Conservation (phyloP, 2,888 invertebrate species). For the Hedya salicella region DNA sequence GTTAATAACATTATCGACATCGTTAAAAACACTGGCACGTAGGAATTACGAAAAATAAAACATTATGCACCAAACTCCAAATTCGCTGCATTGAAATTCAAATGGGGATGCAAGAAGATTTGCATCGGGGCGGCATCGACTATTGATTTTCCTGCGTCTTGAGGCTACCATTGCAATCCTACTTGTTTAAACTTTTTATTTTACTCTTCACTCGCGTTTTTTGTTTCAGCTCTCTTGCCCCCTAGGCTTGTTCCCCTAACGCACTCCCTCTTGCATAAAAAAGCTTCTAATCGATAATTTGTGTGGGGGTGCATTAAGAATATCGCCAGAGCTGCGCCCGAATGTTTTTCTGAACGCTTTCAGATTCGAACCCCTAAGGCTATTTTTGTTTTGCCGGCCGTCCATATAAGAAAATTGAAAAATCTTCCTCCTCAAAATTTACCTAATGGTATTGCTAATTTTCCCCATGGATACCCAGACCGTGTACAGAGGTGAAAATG, state of each 20-base stretch:
- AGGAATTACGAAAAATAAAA: constrained; percentile 66
- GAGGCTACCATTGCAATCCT: constrained; percentile 77
- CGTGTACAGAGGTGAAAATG: constrained; percentile 16
- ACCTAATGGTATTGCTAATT: constrained; percentile 41
- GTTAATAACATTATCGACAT: constrained; percentile 23
- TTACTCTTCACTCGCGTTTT: constrained; percentile 84
- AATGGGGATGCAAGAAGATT: constrained; percentile 80
- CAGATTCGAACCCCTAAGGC: constrained; percentile 78
- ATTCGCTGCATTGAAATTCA: constrained; percentile 76
- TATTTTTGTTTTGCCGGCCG: constrained; percentile 77
- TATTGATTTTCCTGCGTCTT: constrained; percentile 83
- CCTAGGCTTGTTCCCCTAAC: constrained; percentile 76
- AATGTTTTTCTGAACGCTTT: constrained; percentile 82
- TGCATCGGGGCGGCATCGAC: constrained; percentile 79
- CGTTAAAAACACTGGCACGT: constrained; percentile 47
- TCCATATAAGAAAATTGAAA: constrained; percentile 69
- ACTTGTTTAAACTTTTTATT: constrained; percentile 85
- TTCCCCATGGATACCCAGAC: constrained; percentile 28
- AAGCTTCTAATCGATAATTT: constrained; percentile 86
- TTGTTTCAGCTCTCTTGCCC: constrained; percentile 84
- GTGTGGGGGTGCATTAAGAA: constrained; percentile 86
- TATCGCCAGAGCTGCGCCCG: constrained; percentile 77
- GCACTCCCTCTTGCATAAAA: constrained; percentile 85
- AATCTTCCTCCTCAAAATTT: constrained; percentile 44
- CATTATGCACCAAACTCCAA: constrained; percentile 66